Percentiles rank a stretch among this genome's conserved stretches.
phyloP scores from a whole-genome alignment of 2,797 vertebrate genomes.

The Sorex maritimensis region DNA sequence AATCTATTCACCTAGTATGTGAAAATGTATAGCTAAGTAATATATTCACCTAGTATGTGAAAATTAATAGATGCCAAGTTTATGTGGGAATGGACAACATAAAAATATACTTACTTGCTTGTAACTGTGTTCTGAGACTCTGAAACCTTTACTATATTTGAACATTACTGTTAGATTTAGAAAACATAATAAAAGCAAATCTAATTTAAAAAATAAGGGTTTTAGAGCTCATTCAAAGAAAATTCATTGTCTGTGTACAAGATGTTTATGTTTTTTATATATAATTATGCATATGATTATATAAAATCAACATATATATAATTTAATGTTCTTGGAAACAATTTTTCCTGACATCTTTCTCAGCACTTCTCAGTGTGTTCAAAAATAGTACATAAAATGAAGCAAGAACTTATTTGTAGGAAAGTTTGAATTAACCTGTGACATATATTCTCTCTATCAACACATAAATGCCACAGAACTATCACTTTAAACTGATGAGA shows the following conservation, averaged over 20 bases:
- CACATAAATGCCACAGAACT: neutral
- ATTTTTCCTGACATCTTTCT: neutral
- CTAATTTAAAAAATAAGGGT: neutral
- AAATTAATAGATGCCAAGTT: conserved; percentile 8
- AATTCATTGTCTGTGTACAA: neutral
- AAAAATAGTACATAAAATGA: conserved; percentile 16
- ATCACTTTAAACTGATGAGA: conserved; percentile 13
- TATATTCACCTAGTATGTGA: neutral
- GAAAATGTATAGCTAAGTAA: neutral
- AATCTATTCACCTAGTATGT: neutral
- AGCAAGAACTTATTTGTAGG: conserved; percentile 44
- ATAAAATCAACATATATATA: neutral
- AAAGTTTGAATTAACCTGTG: neutral
- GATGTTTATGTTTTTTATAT: neutral
- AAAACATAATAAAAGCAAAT: neutral
- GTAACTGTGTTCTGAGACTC: neutral
- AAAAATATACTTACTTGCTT: neutral
- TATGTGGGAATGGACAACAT: neutral
- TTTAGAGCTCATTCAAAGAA: neutral
- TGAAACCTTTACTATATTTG: neutral
- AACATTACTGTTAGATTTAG: neutral
- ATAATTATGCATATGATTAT: neutral
- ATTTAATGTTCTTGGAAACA: neutral
- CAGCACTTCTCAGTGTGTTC: neutral
- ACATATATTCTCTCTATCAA: neutral